Conservation (phyloP, 2,797 vertebrate species). For the Alauda arvensis region DNA sequence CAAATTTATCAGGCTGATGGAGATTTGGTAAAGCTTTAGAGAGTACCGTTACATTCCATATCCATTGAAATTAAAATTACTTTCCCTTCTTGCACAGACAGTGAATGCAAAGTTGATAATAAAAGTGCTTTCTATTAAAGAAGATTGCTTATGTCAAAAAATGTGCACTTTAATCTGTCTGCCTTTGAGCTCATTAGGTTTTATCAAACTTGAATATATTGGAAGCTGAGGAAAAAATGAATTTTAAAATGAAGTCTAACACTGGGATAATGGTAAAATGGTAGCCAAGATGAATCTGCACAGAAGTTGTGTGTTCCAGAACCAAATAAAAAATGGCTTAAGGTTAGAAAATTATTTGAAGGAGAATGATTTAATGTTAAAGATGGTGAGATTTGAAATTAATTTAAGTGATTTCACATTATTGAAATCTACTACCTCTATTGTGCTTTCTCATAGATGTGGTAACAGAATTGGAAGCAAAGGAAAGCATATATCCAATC, state of each 20-base stretch:
- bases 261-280: not conserved
- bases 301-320: not conserved
- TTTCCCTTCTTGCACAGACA: constrained; percentile 4
- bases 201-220: constrained; percentile 29
- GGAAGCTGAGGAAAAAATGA: not conserved
- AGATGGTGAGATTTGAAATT: not conserved
- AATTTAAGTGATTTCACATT: not conserved
- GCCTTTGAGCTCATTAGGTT: constrained; percentile 34
- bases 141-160: constrained; percentile 41
- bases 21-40: constrained; percentile 29
- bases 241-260: not conserved
- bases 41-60: not conserved
- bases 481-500: not conserved
- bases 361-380: not conserved
- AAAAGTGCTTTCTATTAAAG: constrained; percentile 29
- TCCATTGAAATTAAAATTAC: constrained; percentile 24
- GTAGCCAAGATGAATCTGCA: not conserved
- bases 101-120: constrained; percentile 28
- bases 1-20: constrained; percentile 10
- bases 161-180: constrained; percentile 15
- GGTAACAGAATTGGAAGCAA: not conserved
- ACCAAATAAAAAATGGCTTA: not conserved
- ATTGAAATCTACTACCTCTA: not conserved
- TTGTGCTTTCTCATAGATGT: not conserved
- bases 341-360: not conserved